Evolutionary conservation across 2,888 invertebrate genomes (phyloP).

Genomic region (Spicauda simplicius): DNA sequence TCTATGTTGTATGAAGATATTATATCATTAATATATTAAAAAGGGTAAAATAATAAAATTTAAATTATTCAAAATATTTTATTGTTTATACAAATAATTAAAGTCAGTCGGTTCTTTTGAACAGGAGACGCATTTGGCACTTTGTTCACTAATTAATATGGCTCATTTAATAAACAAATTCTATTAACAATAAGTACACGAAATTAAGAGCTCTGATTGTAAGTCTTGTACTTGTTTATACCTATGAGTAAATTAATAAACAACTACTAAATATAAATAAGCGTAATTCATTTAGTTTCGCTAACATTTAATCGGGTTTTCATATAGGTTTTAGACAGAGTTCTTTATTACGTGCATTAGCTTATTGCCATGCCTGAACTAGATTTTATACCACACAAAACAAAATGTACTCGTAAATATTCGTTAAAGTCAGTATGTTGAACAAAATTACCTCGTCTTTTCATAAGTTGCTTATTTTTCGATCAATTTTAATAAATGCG

Average conservation of each 20-base stretch:
- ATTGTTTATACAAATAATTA: slow-evolving; percentile 56
- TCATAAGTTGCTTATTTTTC: neutral
- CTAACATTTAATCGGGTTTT: slow-evolving; percentile 7
- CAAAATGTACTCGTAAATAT: neutral
- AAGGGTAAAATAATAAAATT: slow-evolving; percentile 28
- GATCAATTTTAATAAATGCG: slow-evolving; percentile 37
- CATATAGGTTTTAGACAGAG: slow-evolving; percentile 15
- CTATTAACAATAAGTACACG: slow-evolving; percentile 41
- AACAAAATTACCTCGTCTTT: slow-evolving; percentile 8
- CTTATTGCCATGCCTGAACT: slow-evolving; percentile 2
- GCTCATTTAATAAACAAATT: slow-evolving; percentile 54
- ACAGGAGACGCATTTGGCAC: slow-evolving; percentile 81
- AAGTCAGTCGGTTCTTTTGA: slow-evolving; percentile 80
- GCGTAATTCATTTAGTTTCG: slow-evolving; percentile 24
- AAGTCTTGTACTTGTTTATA: slow-evolving; percentile 16
- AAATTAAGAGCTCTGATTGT: slow-evolving; percentile 52
- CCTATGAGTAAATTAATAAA: slow-evolving; percentile 7
- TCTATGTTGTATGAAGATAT: no score
- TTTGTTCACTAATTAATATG: slow-evolving; percentile 80
- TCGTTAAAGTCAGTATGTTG: neutral
- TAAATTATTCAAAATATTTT: slow-evolving; percentile 54
- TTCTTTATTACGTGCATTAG: slow-evolving; percentile 24
- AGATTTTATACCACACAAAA: neutral
- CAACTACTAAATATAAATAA: slow-evolving; percentile 16
- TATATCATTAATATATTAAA: neutral